These are phyloP conservation scores for Scolopax rusticola DNA, from an alignment of 2,797 vertebrate genomes.

Conservation along the genomic window DNA sequence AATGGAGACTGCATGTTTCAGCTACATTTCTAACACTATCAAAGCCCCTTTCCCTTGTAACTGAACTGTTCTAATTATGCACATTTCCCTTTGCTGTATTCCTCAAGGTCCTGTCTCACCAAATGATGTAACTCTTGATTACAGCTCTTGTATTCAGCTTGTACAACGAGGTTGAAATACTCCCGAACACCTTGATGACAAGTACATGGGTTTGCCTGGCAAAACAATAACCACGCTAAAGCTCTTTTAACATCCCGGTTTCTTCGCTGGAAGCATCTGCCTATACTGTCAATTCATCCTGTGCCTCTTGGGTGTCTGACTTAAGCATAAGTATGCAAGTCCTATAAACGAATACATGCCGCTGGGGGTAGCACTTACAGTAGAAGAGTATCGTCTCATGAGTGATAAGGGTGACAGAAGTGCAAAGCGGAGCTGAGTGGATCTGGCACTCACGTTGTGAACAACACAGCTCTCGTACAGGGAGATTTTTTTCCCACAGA, in stretches of 20 bases:
- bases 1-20: slow-evolving; percentile 27
- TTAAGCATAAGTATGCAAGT: slow-evolving; percentile 42
- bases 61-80: slow-evolving; percentile 70
- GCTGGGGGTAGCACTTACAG: slow-evolving; percentile 41
- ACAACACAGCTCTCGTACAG: slow-evolving; percentile 4
- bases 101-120: slow-evolving; percentile 72
- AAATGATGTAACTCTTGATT: slow-evolving; percentile 75
- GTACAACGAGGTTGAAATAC: slow-evolving; percentile 56
- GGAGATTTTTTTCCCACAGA: slow-evolving; percentile 46
- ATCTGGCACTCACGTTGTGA: slow-evolving; percentile 64
- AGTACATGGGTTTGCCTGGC: slow-evolving; percentile 70
- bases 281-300: slow-evolving; percentile 70
- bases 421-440: slow-evolving; percentile 60
- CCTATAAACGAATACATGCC: slow-evolving; percentile 42
- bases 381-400: slow-evolving; percentile 44
- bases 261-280: slow-evolving; percentile 65
- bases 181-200: slow-evolving; percentile 75
- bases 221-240: slow-evolving; percentile 66
- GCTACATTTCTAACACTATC: slow-evolving; percentile 48
- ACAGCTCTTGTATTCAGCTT: slow-evolving; percentile 69
- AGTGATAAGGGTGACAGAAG: slow-evolving; percentile 62
- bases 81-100: slow-evolving; percentile 69
- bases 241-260: slow-evolving; percentile 57
- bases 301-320: slow-evolving; percentile 66
- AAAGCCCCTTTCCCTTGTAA: slow-evolving; percentile 52